These are phyloP conservation scores for Nyctereutes procyonoides DNA, from an alignment of 2,113 vertebrate genomes.

Conservation along the genomic window DNA sequence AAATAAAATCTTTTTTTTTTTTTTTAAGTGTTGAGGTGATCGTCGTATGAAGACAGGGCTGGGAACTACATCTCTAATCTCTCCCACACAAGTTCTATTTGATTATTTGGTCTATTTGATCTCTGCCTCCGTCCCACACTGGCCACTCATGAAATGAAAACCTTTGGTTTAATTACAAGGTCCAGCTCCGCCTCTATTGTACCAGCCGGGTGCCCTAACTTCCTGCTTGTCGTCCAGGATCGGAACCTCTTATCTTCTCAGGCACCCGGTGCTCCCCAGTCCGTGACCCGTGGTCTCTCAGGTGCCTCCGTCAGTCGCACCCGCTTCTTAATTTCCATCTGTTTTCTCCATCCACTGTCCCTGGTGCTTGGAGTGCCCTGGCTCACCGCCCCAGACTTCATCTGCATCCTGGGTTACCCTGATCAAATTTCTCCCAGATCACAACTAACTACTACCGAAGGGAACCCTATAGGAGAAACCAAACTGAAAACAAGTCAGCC, in stretches of 20 bases:
- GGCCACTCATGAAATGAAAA: not conserved
- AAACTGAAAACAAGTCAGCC: not conserved
- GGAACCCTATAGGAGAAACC: not conserved
- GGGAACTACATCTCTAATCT: not conserved
- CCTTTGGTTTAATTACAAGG: conserved; percentile 23
- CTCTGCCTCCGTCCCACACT: not conserved
- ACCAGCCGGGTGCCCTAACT: not conserved
- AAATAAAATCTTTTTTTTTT: not conserved
- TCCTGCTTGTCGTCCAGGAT: conserved; percentile 1
- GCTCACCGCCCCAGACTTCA: not conserved
- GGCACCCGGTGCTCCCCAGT: not conserved
- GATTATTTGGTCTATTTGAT: not conserved
- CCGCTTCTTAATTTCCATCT: not conserved
- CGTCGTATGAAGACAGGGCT: not conserved
- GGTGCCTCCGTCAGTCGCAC: not conserved
- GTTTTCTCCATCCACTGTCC: not conserved
- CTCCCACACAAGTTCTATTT: not conserved
- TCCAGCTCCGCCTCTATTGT: not conserved
- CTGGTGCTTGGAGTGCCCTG: not conserved
- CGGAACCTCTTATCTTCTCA: conserved; percentile 30
- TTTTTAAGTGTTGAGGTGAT: not conserved
- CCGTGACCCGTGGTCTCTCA: not conserved
- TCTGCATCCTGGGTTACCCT: not conserved
- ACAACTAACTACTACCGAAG: not conserved
- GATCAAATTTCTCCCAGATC: not conserved